A percentile compares a stretch with the other conserved stretches of the same genome.
phyloP scores from a whole-genome alignment of 2,113 vertebrate species.

The Epinephelus cyanopodus region DNA sequence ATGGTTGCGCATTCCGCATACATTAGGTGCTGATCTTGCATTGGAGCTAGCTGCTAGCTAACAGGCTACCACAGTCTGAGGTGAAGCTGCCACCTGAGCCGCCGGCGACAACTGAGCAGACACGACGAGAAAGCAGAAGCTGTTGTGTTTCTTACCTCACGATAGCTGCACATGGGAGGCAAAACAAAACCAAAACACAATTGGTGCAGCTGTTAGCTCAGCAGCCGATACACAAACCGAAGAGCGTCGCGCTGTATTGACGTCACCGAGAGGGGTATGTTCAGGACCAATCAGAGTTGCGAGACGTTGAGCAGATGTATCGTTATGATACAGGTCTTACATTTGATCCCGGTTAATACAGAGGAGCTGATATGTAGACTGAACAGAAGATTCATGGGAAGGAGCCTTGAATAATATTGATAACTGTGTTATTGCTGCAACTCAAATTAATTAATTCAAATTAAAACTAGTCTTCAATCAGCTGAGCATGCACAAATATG shows the following conservation, averaged over 20 bases:
- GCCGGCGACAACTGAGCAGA: neutral
- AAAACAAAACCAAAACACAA: slow-evolving; percentile 69
- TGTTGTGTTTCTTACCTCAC: slow-evolving; percentile 70
- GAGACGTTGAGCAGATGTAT: neutral
- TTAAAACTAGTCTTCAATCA: too few relatives aligned
- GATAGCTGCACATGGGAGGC: slow-evolving; percentile 47
- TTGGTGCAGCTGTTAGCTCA: slow-evolving; percentile 68
- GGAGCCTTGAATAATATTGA: too few relatives aligned
- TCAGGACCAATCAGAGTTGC: slow-evolving; percentile 33
- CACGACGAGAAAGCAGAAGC: neutral
- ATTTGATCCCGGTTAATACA: neutral
- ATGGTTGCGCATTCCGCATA: slow-evolving; percentile 86
- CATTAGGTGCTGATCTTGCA: slow-evolving; percentile 76
- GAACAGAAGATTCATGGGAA: neutral
- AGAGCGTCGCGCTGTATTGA: slow-evolving; percentile 75
- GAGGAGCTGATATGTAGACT: neutral
- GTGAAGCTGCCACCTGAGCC: neutral
- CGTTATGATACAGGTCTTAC: neutral
- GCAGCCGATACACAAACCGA: slow-evolving; percentile 75
- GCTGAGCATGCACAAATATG: neutral
- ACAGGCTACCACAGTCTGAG: slow-evolving; percentile 15
- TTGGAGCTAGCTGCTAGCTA: slow-evolving; percentile 66
- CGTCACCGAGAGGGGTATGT: slow-evolving; percentile 65
- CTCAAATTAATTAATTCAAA: neutral
- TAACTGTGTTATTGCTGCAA: neutral